Percentiles rank a stretch among this genome's conserved stretches.
phyloP scores from a whole-genome alignment of 2,888 invertebrate species.

The Limnephilus marmoratus region DNA sequence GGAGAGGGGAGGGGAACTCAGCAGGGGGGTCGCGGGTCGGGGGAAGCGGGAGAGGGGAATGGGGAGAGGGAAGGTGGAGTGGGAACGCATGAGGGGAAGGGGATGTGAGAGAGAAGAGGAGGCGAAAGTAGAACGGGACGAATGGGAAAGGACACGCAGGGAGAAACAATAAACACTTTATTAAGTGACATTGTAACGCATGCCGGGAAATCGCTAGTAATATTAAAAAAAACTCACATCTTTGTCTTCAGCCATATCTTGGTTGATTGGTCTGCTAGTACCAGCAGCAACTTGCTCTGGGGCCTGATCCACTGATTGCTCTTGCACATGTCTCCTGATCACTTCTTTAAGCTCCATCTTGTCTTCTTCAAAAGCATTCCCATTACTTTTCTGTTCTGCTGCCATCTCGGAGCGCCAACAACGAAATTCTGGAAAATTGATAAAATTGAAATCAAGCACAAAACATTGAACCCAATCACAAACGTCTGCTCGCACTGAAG shows the following conservation, averaged over 20 bases:
- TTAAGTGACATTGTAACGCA: too few species aligned
- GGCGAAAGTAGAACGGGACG: too few species aligned
- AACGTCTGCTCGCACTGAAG: not conserved
- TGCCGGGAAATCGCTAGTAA: too few species aligned
- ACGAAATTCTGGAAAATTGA: not conserved
- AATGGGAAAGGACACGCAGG: too few species aligned
- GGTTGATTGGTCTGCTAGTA: not conserved
- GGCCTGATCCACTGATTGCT: not conserved
- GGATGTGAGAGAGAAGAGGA: too few species aligned
- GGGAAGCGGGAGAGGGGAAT: too few species aligned
- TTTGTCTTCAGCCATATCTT: not conserved
- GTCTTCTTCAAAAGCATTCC: not conserved
- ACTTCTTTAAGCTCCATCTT: not conserved
- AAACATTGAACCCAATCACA: not conserved
- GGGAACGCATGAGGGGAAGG: too few species aligned
- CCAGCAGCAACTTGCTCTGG: not conserved
- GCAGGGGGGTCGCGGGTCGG: too few species aligned
- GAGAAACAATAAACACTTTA: too few species aligned
- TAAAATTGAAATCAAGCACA: not conserved
- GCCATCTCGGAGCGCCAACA: not conserved
- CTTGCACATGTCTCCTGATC: not conserved
- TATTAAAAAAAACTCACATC: not conserved
- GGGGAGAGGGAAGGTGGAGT: too few species aligned
- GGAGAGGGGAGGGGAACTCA: too few species aligned
- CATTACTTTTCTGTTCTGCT: not conserved